A percentile compares a stretch with the other conserved stretches of the same genome.
Conservation (phyloP, 2,797 vertebrate genomes). For the Cuniculus paca region DNA sequence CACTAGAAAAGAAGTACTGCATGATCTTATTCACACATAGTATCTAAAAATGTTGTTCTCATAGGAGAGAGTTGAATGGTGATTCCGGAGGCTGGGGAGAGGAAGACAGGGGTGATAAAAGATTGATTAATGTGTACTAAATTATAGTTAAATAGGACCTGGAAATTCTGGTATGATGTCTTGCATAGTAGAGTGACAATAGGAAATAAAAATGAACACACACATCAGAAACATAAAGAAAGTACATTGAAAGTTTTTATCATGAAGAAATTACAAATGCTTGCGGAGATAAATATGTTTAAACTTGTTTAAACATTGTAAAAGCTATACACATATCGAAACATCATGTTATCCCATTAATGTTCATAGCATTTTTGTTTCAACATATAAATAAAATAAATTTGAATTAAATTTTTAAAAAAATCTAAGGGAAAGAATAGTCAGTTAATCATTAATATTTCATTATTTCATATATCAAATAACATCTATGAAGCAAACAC, state of each 20-base stretch:
- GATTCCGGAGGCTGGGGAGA: background rate
- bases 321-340: background rate
- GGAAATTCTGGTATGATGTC: background rate
- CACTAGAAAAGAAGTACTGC: background rate
- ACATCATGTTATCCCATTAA: background rate
- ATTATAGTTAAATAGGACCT: background rate
- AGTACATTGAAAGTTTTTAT: background rate
- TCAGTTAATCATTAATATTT: background rate
- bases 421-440: background rate
- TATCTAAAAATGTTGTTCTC: background rate
- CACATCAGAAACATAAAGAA: background rate
- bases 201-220: background rate
- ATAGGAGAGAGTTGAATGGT: background rate
- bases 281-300: background rate
- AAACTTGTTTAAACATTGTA: background rate
- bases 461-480: constrained; percentile 13
- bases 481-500: background rate
- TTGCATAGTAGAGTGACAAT: background rate
- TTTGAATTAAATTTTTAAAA: background rate
- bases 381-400: too few species aligned
- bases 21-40: background rate
- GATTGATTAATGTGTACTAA: background rate
- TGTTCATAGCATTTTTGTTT: background rate
- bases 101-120: background rate
- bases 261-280: background rate